Base-by-base conservation (phyloP, 1,140 invertebrate genomes). In the Mesaphorura yosii region DNA sequence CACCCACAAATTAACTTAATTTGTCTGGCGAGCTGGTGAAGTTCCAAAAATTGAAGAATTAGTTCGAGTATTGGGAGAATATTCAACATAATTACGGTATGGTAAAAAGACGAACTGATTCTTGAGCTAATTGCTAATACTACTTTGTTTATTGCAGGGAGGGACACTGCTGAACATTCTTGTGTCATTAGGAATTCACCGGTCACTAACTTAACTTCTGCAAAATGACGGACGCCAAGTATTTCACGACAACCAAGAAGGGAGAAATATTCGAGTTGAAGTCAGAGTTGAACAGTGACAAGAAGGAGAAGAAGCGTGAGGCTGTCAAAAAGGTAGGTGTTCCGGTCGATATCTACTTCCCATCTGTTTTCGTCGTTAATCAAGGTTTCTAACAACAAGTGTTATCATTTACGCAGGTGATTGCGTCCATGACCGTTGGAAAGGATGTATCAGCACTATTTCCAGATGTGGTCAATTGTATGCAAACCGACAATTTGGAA, bases 401-500 rank as follows among this genome's bases (percentile, higher is more conserved):
- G 17, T 37, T 12, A 37, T 37, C 19, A 10, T 20, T 20, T 64
- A 62, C 70, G 42, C 60, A 86, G 84, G 95, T 98, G 1, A 99
- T 99, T 69, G 96, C 96, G 52, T 97, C 92, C 58, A 99, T 99
- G 96, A 99, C 96, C 23, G 96, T 99, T 51, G 96, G 96, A 31
- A 90, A 91, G 75, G 87, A 89, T 80, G 87, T 90, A 0, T 90
- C 86, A 3, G 91, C 93, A 10, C 72, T 99, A 1, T 98, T 99
- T 70, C 93, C 96, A 6, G 95, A 99, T 72, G 96, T 99, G 26
- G 91, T 99, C 23, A 99, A 99, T 70, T 99, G 96, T 68, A 99
- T 99, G 94, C 96, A 99, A 73, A 99, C 96, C 7, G 96, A 99
- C 69, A 99, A 99, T 73, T 75, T 99, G 67, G 96, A 99, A 72